A percentile compares a stretch with the other conserved stretches of the same genome.
Evolutionary conservation across 2,797 vertebrate genomes (phyloP).

Genomic region (Antrozous pallidus): DNA sequence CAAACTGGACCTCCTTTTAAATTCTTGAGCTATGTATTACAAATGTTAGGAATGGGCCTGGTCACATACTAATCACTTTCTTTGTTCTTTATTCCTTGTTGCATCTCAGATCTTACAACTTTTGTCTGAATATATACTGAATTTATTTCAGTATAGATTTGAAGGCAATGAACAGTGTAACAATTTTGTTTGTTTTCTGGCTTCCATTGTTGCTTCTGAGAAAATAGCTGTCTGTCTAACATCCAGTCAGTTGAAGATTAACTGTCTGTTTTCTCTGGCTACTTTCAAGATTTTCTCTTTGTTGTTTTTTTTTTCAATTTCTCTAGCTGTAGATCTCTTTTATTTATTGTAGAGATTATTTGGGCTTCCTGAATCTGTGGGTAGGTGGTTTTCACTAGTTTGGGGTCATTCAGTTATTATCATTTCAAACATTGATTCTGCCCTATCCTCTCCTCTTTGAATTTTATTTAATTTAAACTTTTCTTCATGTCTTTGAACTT

Average conservation of each 20-base stretch:
- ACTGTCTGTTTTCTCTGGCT: background rate
- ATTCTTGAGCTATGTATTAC: background rate
- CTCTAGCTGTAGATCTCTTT: background rate
- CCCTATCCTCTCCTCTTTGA: background rate
- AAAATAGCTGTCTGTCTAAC: background rate
- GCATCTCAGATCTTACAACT: background rate
- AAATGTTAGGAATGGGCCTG: background rate
- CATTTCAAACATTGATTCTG: constrained; percentile 5
- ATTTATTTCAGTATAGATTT: constrained; percentile 24
- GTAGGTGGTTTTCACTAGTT: background rate
- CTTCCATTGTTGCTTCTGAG: constrained; percentile 20
- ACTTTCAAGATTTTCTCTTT: background rate
- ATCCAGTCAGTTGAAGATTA: background rate
- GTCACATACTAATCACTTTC: background rate
- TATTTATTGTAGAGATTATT: constrained; percentile 20
- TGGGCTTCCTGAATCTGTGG: constrained; percentile 17
- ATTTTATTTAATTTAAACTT: constrained; percentile 29
- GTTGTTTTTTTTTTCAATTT: background rate
- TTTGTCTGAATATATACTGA: background rate
- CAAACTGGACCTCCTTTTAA: background rate
- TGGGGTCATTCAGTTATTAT: background rate
- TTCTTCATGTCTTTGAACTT: background rate
- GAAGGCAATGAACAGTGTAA: background rate
- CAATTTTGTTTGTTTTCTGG: background rate
- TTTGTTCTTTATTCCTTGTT: constrained; percentile 11